phyloP scores from a whole-genome alignment of 2,113 vertebrate species.

The Cyanoramphus novaezelandiae region DNA sequence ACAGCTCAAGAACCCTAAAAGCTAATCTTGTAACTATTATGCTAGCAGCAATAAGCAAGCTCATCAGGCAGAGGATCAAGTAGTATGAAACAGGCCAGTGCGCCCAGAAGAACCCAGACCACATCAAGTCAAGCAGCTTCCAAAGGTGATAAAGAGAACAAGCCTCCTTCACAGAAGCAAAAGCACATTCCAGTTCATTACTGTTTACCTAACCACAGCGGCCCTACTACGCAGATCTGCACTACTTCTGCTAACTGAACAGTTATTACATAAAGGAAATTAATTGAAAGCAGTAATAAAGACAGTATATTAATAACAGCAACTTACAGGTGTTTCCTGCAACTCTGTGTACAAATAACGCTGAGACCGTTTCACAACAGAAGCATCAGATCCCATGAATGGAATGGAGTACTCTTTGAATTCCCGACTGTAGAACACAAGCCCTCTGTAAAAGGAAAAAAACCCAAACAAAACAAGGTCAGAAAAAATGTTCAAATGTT shows the following conservation, averaged over 20 bases:
- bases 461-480: background rate
- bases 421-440: constrained; percentile 86
- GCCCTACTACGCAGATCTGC: background rate
- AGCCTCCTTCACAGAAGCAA: background rate
- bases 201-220: background rate
- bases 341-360: constrained; percentile 84
- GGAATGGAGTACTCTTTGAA: constrained; percentile 84
- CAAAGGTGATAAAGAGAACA: background rate
- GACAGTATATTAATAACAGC: background rate
- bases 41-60: background rate
- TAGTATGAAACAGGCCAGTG: background rate
- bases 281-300: background rate
- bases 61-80: background rate
- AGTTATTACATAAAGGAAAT: background rate
- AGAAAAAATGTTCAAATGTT: background rate
- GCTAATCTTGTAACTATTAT: background rate
- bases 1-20: background rate
- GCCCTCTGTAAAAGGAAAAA: constrained; percentile 72
- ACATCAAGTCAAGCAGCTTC: background rate
- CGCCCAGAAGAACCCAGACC: background rate
- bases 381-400: constrained; percentile 88
- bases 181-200: background rate
- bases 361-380: constrained; percentile 92
- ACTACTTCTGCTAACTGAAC: background rate
- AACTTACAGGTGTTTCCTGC: constrained; percentile 84